A percentile compares a stretch with the other conserved stretches of the same genome.
These are phyloP conservation scores for Emys orbicularis DNA, from an alignment of 2,797 vertebrate species.

Conservation along the genomic window DNA sequence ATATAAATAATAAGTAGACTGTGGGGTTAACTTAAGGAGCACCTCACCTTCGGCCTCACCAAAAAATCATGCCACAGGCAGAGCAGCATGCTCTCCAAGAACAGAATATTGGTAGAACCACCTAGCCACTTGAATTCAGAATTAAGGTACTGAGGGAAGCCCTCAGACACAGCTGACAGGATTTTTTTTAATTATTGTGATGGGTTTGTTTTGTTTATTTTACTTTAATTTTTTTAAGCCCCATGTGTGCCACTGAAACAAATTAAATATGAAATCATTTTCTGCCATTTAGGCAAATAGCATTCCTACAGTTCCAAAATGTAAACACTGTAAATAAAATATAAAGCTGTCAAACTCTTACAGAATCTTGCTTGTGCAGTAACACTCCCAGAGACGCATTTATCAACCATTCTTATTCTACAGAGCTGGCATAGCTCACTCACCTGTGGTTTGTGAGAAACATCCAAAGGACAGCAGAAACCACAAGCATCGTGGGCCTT, in stretches of 20 bases:
- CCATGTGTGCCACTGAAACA: conserved; percentile 9
- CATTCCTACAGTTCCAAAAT: conserved; percentile 59
- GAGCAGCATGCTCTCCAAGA: fast-evolving
- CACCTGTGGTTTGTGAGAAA: background rate
- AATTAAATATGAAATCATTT: conserved; percentile 66
- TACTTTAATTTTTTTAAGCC: conserved; percentile 36
- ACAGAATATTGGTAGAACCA: background rate
- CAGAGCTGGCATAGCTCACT: background rate
- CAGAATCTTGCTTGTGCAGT: conserved; percentile 30
- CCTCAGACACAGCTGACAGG: background rate
- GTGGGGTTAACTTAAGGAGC: background rate
- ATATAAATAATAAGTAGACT: background rate
- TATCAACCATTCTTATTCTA: background rate
- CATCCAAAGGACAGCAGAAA: background rate
- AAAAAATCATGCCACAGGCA: background rate
- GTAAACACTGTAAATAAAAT: conserved; percentile 74
- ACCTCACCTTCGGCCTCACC: background rate
- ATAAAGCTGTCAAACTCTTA: conserved; percentile 56
- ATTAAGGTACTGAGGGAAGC: background rate
- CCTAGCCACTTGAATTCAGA: background rate
- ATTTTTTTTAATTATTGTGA: conserved; percentile 15
- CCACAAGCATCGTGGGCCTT: fast-evolving
- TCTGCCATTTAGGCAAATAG: conserved; percentile 67
- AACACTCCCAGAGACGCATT: background rate
- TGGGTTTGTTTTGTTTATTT: background rate